A percentile compares a stretch with the other conserved stretches of the same genome.
Evolutionary conservation across 1,140 invertebrate species (phyloP).

Genomic region (Parasteatoda tepidariorum): DNA sequence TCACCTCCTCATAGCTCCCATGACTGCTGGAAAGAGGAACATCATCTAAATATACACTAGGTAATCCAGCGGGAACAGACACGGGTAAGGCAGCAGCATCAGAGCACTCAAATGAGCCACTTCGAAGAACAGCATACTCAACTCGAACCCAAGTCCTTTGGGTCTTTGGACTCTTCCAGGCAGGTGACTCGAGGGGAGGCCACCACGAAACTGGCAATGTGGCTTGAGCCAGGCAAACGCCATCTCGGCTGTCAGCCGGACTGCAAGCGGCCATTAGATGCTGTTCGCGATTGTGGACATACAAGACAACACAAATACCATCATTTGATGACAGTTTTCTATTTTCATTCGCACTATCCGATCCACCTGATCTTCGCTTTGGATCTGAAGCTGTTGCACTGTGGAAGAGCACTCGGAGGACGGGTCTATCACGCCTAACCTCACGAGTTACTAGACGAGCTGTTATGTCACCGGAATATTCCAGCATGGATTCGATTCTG

Average conservation of each 20-base stretch:
- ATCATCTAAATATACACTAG: slow-evolving; percentile 70
- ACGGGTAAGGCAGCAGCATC: slow-evolving; percentile 47
- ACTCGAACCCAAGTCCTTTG: slow-evolving; percentile 79
- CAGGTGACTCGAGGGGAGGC: slow-evolving; percentile 71
- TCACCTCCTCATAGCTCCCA: slow-evolving; percentile 81
- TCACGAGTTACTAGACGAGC: slow-evolving; percentile 88
- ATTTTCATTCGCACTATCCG: slow-evolving; percentile 14
- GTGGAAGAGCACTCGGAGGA: slow-evolving; percentile 89
- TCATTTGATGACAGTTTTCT: slow-evolving; percentile 63
- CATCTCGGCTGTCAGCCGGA: slow-evolving; percentile 84
- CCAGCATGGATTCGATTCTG: slow-evolving; percentile 52
- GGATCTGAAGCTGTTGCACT: slow-evolving; percentile 61
- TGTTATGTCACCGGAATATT: slow-evolving; percentile 81
- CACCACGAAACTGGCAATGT: slow-evolving; percentile 88
- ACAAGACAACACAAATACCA: slow-evolving; percentile 72
- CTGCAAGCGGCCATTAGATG: slow-evolving; percentile 84
- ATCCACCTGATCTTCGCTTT: slow-evolving; percentile 71
- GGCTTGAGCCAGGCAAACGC: slow-evolving; percentile 84
- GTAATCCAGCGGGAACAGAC: slow-evolving; percentile 41
- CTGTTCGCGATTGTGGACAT: slow-evolving; percentile 73
- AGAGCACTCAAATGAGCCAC: slow-evolving; percentile 58
- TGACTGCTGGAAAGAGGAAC: slow-evolving; percentile 80
- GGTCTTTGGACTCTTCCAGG: slow-evolving; percentile 72
- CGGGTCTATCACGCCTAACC: slow-evolving; percentile 85
- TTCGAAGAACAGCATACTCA: slow-evolving; percentile 80